Evolutionary conservation across 2,797 vertebrate species (phyloP).

Genomic region (Ceyx erithaca): DNA sequence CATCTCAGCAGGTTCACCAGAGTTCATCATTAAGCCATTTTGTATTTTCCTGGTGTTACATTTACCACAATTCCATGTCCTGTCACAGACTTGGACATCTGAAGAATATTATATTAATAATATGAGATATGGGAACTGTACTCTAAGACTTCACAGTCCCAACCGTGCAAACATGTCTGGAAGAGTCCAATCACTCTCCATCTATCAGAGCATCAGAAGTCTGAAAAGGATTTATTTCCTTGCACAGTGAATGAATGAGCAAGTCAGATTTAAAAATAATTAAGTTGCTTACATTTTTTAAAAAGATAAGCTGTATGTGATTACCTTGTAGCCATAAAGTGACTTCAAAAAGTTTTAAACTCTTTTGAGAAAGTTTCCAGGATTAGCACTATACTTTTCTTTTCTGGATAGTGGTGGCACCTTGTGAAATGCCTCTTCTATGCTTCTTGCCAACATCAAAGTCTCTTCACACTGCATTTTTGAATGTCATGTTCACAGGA

Average conservation of each 20-base stretch:
- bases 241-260: background rate
- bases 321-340: background rate
- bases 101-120: background rate
- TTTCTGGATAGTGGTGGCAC: background rate
- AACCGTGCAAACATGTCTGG: background rate
- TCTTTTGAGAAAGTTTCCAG: background rate
- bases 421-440: background rate
- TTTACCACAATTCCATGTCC: background rate
- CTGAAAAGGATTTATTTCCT: background rate
- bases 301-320: background rate
- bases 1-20: background rate
- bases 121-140: background rate
- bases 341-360: background rate
- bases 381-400: background rate
- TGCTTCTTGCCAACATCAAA: background rate
- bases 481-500: conserved; percentile 19
- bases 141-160: background rate
- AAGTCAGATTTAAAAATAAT: background rate
- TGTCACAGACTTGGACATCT: background rate
- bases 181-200: rapidly evolving
- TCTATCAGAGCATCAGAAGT: background rate
- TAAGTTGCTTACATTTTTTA: background rate
- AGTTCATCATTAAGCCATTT: background rate
- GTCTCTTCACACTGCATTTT: background rate
- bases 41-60: background rate